Conservation (phyloP, 2,888 invertebrate species). For the Lasiommata megera region DNA sequence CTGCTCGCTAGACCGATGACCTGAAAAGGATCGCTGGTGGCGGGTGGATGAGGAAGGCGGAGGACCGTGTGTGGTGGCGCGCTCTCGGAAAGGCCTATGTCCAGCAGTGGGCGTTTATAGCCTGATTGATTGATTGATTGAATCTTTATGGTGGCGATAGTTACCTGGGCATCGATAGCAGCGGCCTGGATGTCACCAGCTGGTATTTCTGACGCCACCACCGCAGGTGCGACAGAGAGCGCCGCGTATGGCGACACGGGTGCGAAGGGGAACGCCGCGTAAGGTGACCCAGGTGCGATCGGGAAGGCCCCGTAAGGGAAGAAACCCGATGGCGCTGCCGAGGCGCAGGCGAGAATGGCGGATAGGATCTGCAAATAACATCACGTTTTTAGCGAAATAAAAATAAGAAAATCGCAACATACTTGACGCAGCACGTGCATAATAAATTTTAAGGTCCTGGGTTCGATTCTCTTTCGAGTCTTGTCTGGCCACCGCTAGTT, state of each 20-base stretch:
- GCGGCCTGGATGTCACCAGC: slow-evolving; percentile 69
- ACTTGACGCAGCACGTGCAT: no score
- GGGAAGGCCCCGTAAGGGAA: slow-evolving; percentile 19
- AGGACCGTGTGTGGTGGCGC: no score
- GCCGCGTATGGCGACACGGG: slow-evolving; percentile 53
- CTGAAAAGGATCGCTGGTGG: no score
- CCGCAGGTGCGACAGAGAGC: slow-evolving; percentile 31
- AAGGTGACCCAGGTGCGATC: slow-evolving; percentile 35
- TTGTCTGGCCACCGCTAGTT: no score
- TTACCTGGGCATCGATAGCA: slow-evolving; percentile 60
- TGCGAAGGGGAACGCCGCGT: slow-evolving; percentile 35
- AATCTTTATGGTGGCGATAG: not conserved
- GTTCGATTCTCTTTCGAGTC: no score
- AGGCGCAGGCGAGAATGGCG: slow-evolving; percentile 56
- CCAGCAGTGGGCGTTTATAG: no score
- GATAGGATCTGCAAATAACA: slow-evolving; percentile 59
- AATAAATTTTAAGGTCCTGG: no score
- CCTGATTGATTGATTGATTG: no score
- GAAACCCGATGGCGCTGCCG: slow-evolving; percentile 57
- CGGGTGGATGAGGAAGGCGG: no score
- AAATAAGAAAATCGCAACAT: not conserved
- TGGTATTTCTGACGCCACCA: slow-evolving; percentile 34
- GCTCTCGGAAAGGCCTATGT: no score
- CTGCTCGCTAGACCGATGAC: no score
- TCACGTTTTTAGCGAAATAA: no score